Conservation (phyloP, 2,888 invertebrate species). For the Hyposoter didymator region DNA sequence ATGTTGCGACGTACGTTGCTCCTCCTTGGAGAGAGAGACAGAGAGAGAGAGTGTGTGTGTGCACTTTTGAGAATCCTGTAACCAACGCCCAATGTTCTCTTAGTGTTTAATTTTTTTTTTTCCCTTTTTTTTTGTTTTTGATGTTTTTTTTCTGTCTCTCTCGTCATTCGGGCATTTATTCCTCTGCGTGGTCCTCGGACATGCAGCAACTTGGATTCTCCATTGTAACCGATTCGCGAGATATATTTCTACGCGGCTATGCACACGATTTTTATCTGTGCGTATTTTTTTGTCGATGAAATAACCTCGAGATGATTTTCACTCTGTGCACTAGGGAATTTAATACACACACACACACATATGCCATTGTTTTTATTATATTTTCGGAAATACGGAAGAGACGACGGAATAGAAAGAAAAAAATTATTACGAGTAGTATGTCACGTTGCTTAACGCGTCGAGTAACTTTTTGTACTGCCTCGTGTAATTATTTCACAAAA, state of each 20-base stretch:
- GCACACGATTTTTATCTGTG: not conserved
- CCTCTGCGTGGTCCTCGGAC: no score
- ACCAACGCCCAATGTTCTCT: not conserved
- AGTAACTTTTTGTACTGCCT: slow-evolving; percentile 65
- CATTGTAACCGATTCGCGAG: slow-evolving; percentile 50
- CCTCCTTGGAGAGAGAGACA: not conserved
- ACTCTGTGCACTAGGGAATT: not conserved
- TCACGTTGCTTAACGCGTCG: slow-evolving; percentile 52
- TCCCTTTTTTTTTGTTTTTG: not conserved
- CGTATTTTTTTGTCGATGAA: slow-evolving; percentile 37
- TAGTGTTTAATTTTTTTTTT: not conserved
- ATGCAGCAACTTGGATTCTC: slow-evolving; percentile 45
- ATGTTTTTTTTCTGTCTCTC: not conserved
- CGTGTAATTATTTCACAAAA: slow-evolving; percentile 62
- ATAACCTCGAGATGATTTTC: slow-evolving; percentile 44
- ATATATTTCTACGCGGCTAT: slow-evolving; percentile 16
- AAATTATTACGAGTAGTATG: slow-evolving; percentile 53
- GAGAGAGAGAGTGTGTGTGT: not conserved
- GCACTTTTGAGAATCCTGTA: not conserved
- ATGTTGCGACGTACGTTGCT: not conserved
- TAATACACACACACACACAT: not conserved
- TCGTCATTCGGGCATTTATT: slow-evolving; percentile 24
- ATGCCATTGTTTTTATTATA: slow-evolving; percentile 64
- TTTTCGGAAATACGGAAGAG: slow-evolving; percentile 37
- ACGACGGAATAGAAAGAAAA: slow-evolving; percentile 39